Evolutionary conservation across 2,888 invertebrate species (phyloP).

Genomic region (Amiota communis): DNA sequence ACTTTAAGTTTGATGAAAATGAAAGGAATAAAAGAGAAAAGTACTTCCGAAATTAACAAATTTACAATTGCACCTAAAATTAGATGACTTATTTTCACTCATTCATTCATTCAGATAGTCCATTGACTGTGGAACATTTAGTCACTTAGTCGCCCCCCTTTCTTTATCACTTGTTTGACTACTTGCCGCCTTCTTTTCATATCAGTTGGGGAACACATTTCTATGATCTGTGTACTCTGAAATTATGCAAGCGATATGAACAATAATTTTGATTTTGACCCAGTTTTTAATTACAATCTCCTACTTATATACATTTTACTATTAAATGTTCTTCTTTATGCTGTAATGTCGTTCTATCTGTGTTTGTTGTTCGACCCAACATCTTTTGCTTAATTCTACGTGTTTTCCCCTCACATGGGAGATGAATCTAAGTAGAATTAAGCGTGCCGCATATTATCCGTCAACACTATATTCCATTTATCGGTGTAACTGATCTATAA

Average conservation of each 20-base stretch:
- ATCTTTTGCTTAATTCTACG: not conserved
- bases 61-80: not conserved
- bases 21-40: not conserved
- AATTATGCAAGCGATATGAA: conserved; percentile 12
- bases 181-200: not conserved
- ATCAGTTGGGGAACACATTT: not conserved
- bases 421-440: conserved; percentile 6
- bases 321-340: conserved; percentile 13
- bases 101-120: no score
- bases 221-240: not conserved
- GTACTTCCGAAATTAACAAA: not conserved
- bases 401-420: not conserved
- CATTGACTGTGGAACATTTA: not conserved
- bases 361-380: not conserved
- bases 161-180: no score
- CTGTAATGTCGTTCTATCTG: conserved; percentile 20
- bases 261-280: conserved; percentile 25
- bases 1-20: not conserved
- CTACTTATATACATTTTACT: not conserved
- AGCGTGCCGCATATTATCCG: conserved; percentile 11
- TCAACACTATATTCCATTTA: conserved; percentile 13
- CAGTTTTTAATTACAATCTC: conserved; percentile 25
- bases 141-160: no score
- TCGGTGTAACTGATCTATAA: conserved; percentile 14
- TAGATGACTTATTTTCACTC: no score